A percentile compares a stretch with the other conserved stretches of the same genome.
Evolutionary conservation across 2,113 vertebrate genomes (phyloP).

Genomic region (Chamaea fasciata): DNA sequence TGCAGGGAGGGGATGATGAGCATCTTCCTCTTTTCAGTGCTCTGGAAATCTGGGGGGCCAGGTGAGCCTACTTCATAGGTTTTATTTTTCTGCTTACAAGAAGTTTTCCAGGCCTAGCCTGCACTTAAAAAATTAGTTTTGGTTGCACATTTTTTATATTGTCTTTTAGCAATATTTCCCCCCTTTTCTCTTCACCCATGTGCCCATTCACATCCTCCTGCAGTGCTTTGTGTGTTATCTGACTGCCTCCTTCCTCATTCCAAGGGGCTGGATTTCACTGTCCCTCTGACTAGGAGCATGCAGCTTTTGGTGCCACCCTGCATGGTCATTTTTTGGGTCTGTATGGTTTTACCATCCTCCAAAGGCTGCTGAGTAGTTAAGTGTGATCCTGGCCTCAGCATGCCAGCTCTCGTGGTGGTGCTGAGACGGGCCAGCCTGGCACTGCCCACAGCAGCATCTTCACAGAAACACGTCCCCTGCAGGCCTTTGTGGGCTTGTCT

Average conservation of each 20-base stretch:
- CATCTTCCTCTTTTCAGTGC: background rate
- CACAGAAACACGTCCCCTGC: background rate
- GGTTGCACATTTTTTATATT: background rate
- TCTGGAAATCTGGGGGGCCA: background rate
- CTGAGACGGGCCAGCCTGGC: background rate
- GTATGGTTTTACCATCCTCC: background rate
- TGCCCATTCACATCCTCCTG: accelerated
- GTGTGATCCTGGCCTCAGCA: accelerated
- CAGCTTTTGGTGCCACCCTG: background rate
- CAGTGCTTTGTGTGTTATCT: accelerated
- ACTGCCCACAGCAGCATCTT: background rate
- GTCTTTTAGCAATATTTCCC: background rate
- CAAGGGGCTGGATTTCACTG: background rate
- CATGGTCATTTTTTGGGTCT: background rate
- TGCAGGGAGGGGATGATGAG: accelerated
- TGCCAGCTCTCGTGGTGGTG: background rate
- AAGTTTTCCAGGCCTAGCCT: background rate
- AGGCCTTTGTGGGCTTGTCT: background rate
- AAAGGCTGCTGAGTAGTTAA: background rate
- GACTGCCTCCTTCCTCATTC: background rate
- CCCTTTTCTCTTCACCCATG: background rate
- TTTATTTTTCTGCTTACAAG: background rate
- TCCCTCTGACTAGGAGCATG: background rate
- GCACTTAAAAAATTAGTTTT: background rate
- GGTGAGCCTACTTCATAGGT: background rate